Percentiles rank a stretch among this genome's conserved stretches.
Evolutionary conservation across 2,113 vertebrate genomes (phyloP).

Genomic region (Theristicus caerulescens): DNA sequence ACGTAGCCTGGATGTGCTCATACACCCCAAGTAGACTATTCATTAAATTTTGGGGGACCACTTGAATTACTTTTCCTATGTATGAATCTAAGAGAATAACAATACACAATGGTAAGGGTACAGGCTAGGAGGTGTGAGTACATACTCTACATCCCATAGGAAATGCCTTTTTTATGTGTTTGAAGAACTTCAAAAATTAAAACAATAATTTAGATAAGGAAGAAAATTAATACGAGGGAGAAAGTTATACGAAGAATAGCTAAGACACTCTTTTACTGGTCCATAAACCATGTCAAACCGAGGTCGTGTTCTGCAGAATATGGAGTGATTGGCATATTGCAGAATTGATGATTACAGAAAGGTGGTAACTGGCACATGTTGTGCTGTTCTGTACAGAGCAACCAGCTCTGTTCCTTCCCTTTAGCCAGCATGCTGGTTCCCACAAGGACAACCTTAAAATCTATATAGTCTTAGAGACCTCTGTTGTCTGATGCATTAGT

Average conservation of each 20-base stretch:
- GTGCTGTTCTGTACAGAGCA: neutral
- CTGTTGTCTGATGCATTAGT: neutral
- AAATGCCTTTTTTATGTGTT: neutral
- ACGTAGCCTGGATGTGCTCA: neutral
- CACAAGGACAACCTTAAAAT: neutral
- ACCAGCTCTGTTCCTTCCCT: neutral
- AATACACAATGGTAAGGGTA: neutral
- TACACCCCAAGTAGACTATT: neutral
- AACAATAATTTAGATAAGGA: neutral
- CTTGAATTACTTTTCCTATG: neutral
- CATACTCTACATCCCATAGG: neutral
- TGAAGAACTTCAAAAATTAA: neutral
- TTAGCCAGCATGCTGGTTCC: neutral
- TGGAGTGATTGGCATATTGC: neutral
- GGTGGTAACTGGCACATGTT: neutral
- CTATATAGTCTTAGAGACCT: neutral
- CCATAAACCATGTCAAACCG: neutral
- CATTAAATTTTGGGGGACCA: neutral
- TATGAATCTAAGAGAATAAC: neutral
- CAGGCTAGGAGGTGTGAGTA: neutral
- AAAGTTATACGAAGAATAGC: neutral
- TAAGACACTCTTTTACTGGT: neutral
- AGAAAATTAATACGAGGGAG: neutral
- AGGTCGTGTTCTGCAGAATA: neutral
- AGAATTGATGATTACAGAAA: neutral